These are phyloP conservation scores for Conger conger DNA, from an alignment of 2,113 vertebrate genomes.

Conservation along the genomic window DNA sequence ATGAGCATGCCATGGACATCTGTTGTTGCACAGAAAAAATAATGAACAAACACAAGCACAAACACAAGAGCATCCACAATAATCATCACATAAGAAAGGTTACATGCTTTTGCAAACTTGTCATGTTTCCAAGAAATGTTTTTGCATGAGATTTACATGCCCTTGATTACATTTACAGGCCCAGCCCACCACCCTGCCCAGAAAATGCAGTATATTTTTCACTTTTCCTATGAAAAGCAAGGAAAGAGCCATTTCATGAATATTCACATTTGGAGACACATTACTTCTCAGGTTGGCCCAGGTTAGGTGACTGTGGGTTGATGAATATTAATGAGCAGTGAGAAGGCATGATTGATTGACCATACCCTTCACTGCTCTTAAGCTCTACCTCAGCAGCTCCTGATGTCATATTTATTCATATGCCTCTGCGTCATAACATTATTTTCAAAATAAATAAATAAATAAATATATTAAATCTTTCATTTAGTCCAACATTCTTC, in stretches of 20 bases:
- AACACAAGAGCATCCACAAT: background rate
- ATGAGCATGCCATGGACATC: background rate
- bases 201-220: background rate
- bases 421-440: background rate
- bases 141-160: background rate
- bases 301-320: background rate
- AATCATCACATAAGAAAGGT: background rate
- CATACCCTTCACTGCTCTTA: background rate
- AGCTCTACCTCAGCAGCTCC: background rate
- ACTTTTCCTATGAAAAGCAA: background rate
- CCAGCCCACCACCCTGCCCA: background rate
- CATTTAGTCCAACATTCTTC: background rate
- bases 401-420: slow-evolving; percentile 7
- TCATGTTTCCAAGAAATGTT: background rate
- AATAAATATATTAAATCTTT: background rate
- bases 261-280: background rate
- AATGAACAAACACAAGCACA: background rate
- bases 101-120: background rate
- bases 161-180: background rate
- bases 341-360: slow-evolving; percentile 12
- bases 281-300: background rate
- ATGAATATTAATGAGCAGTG: slow-evolving; percentile 11
- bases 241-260: slow-evolving; percentile 2
- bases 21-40: background rate
- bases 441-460: background rate